These are phyloP conservation scores for Mesorhabditis belari DNA, from an alignment of 2,888 invertebrate species.

Conservation along the genomic window DNA sequence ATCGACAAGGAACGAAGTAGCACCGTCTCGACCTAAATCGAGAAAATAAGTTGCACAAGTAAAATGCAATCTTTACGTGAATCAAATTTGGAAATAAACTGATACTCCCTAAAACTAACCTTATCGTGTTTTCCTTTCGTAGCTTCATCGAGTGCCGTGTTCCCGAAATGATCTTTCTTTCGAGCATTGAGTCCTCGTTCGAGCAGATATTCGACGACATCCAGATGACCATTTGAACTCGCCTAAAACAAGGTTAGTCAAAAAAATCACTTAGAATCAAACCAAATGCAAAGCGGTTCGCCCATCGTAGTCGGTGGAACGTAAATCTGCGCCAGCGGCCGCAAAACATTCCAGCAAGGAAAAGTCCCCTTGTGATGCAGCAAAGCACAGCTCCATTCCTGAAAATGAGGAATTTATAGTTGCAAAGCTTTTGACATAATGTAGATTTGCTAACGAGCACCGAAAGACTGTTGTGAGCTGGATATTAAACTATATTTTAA, in stretches of 20 bases:
- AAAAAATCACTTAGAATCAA: not conserved
- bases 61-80: too few species aligned
- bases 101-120: too few species aligned
- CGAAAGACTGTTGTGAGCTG: too few species aligned
- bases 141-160: not conserved
- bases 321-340: slow-evolving; percentile 42
- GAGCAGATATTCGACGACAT: not conserved
- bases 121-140: not conserved
- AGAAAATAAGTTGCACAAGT: too few species aligned
- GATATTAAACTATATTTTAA: too few species aligned
- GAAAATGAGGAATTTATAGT: slow-evolving; percentile 2
- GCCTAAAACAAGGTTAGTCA: not conserved
- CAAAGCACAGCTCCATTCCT: slow-evolving; percentile 67
- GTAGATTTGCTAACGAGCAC: too few species aligned
- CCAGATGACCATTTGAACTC: not conserved
- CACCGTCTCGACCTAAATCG: not conserved
- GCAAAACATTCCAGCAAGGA: slow-evolving; percentile 52
- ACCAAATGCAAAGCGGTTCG: slow-evolving; percentile 50
- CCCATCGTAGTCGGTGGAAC: slow-evolving; percentile 44
- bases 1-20: not conserved
- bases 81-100: too few species aligned
- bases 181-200: not conserved
- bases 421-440: not conserved
- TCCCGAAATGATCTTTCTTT: not conserved
- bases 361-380: slow-evolving; percentile 50